These are phyloP conservation scores for Odontamblyopus lacepedii DNA, from an alignment of 2,797 vertebrate genomes.

Conservation along the genomic window DNA sequence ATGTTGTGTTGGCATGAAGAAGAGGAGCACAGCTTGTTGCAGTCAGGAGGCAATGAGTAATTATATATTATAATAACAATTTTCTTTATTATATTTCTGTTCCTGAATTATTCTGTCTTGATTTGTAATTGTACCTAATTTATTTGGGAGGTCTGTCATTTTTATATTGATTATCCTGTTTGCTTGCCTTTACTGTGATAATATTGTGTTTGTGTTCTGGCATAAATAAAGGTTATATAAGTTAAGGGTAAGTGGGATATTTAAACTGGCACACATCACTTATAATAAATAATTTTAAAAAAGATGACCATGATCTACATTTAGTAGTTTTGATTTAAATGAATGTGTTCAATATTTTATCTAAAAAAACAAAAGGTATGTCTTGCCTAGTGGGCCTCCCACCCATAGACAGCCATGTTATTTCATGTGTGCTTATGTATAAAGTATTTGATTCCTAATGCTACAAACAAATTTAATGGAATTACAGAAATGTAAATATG, in stretches of 20 bases:
- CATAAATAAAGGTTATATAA: constrained; percentile 25
- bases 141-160: neutral
- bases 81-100: neutral
- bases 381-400: no score
- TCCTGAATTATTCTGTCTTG: neutral
- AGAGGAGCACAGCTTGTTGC: neutral
- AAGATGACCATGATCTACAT: no score
- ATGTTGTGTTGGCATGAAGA: neutral
- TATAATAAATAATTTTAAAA: no score
- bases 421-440: neutral
- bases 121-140: neutral
- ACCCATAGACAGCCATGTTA: neutral
- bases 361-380: no score
- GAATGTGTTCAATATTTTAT: no score
- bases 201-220: constrained; percentile 10
- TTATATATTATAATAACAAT: neutral
- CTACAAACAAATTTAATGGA: neutral
- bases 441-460: neutral
- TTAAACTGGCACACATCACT: no score
- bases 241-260: neutral
- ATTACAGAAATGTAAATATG: no score
- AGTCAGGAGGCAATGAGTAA: neutral
- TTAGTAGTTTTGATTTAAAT: no score
- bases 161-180: neutral
- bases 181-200: neutral